Percentiles rank a stretch among this genome's conserved stretches.
phyloP scores from a whole-genome alignment of 2,888 invertebrate genomes.

The Zele albiditarsus region DNA sequence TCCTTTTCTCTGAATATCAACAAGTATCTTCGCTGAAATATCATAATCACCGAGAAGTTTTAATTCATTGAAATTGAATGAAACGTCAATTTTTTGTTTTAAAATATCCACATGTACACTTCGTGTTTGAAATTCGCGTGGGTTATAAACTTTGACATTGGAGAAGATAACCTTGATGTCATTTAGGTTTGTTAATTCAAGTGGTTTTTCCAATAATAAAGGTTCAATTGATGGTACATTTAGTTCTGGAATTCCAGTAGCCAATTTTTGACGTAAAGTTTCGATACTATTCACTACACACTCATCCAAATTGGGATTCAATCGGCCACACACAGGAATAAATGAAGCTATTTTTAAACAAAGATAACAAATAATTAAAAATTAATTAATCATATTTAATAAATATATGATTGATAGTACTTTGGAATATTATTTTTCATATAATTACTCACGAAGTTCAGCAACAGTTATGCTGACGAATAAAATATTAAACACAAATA shows the following conservation, averaged over 20 bases:
- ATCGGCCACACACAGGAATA: constrained; percentile 49
- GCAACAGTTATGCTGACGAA: constrained; percentile 35
- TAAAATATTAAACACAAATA: constrained; percentile 23
- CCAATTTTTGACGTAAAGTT: constrained; percentile 28
- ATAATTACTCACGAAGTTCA: constrained; percentile 48
- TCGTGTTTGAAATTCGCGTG: constrained; percentile 41
- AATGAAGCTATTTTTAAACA: constrained; percentile 43
- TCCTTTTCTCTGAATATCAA: constrained; percentile 41
- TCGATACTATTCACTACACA: constrained; percentile 46
- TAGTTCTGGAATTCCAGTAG: constrained; percentile 52
- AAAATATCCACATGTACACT: constrained; percentile 31
- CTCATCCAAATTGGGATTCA: constrained; percentile 44
- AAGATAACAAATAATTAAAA: background rate
- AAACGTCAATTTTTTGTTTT: constrained; percentile 6
- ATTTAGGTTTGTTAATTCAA: constrained; percentile 43
- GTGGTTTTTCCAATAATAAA: constrained; percentile 39
- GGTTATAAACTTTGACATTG: constrained; percentile 47
- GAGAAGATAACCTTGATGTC: constrained; percentile 43
- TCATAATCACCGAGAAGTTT: constrained; percentile 37
- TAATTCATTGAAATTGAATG: constrained; percentile 25
- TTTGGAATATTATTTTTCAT: background rate
- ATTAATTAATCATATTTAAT: background rate
- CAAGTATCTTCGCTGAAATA: constrained; percentile 35
- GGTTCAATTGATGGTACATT: constrained; percentile 52
- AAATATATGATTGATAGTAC: no score